phyloP scores from a whole-genome alignment of 2,797 vertebrate genomes.

The Gila robusta region DNA sequence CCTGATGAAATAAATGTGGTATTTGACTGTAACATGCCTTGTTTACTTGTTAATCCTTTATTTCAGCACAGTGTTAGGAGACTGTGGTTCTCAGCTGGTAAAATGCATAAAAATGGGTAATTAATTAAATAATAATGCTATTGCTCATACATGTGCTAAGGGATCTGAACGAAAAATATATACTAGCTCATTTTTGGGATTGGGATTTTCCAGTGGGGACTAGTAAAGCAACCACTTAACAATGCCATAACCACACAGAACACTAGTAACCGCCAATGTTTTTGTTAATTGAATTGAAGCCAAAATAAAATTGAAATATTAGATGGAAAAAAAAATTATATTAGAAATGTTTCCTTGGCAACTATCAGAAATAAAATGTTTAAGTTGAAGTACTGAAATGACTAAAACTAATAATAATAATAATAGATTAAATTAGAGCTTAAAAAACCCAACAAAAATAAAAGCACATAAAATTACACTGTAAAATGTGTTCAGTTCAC shows the following conservation, averaged over 20 bases:
- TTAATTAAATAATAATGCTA: not conserved
- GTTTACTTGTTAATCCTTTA: not conserved
- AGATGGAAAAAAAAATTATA: not conserved
- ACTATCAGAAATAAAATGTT: not conserved
- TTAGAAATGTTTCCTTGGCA: not conserved
- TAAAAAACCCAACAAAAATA: too few species aligned
- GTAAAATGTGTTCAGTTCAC: too few species aligned
- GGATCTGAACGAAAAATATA: not conserved
- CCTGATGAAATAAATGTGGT: constrained; percentile 29
- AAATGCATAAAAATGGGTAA: not conserved
- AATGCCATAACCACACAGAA: not conserved
- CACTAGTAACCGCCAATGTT: not conserved
- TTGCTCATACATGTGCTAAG: not conserved
- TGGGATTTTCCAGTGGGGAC: not conserved
- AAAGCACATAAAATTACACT: too few species aligned
- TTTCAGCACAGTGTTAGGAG: not conserved
- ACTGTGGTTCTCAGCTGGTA: not conserved
- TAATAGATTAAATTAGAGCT: not conserved
- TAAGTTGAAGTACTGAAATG: not conserved
- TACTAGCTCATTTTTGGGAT: not conserved
- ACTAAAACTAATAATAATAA: not conserved
- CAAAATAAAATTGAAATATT: not conserved
- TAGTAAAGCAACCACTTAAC: not conserved
- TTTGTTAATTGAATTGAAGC: not conserved
- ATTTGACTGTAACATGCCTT: not conserved